Percentiles rank a stretch among this genome's conserved stretches.
Evolutionary conservation across 2,797 vertebrate species (phyloP).

Genomic region (Acropternis orthonyx): DNA sequence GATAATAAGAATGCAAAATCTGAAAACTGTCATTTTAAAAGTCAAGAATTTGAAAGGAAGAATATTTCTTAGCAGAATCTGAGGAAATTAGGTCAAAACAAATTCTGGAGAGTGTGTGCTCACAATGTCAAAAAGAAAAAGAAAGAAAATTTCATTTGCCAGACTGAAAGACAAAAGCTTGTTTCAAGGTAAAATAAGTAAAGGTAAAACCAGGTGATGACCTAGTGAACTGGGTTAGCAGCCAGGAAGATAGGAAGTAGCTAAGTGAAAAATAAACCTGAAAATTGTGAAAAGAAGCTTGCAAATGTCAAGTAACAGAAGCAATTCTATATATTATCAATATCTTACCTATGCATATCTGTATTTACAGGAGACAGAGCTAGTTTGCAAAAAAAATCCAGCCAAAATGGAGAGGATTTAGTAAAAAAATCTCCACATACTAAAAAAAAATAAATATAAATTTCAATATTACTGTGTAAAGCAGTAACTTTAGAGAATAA

Average conservation of each 20-base stretch:
- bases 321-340: background rate
- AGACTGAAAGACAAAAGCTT: background rate
- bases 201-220: background rate
- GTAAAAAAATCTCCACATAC: background rate
- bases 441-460: no score
- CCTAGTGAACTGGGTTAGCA: background rate
- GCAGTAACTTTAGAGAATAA: background rate
- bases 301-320: background rate
- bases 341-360: background rate
- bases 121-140: background rate
- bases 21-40: background rate
- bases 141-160: background rate
- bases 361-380: background rate
- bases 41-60: background rate
- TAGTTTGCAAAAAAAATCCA: background rate
- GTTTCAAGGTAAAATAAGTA: background rate
- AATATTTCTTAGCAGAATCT: background rate
- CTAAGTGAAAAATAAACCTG: background rate
- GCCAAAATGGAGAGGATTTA: background rate
- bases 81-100: background rate
- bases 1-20: background rate
- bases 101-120: background rate
- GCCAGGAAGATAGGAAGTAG: background rate
- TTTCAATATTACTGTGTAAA: background rate
- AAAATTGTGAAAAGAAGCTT: background rate